A percentile compares a stretch with the other conserved stretches of the same genome.
Conservation (phyloP, 1,140 invertebrate genomes). For the Dinoponera quadriceps region DNA sequence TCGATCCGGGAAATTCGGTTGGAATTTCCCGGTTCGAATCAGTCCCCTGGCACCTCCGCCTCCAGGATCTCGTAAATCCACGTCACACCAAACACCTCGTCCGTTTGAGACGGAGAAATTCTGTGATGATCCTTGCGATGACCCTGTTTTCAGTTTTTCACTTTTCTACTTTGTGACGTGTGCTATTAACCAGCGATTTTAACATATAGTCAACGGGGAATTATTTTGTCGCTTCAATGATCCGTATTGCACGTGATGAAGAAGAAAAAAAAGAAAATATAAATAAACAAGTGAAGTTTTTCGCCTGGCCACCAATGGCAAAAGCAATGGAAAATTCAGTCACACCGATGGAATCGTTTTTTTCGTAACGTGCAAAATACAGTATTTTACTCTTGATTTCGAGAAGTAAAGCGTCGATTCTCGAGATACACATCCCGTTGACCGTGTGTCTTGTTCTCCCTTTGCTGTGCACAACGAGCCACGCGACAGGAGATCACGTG, state of each 20-base stretch:
- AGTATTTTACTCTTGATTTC: no score
- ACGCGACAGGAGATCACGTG: not conserved
- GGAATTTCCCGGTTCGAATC: slow-evolving; percentile 8
- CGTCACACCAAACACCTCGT: no score
- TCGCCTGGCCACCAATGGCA: no score
- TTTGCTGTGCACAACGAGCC: not conserved
- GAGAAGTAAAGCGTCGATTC: no score
- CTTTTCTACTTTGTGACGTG: not conserved
- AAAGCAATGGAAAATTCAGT: no score
- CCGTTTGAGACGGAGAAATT: not conserved
- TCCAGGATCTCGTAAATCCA: not conserved
- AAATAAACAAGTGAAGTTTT: no score
- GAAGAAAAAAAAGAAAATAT: no score
- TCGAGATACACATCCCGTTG: no score
- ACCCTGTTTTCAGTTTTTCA: not conserved
- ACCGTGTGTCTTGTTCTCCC: not conserved
- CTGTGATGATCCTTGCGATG: not conserved
- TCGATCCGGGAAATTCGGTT: slow-evolving; percentile 30
- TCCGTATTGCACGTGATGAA: not conserved
- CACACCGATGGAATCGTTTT: no score
- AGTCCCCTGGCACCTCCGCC: not conserved
- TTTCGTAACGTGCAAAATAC: no score
- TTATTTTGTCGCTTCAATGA: not conserved
- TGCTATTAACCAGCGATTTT: slow-evolving; percentile 38
- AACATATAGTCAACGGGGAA: not conserved